Percentiles rank a stretch among this genome's conserved stretches.
Conservation (phyloP, 1,140 invertebrate species). For the Sycophila sp. region DNA sequence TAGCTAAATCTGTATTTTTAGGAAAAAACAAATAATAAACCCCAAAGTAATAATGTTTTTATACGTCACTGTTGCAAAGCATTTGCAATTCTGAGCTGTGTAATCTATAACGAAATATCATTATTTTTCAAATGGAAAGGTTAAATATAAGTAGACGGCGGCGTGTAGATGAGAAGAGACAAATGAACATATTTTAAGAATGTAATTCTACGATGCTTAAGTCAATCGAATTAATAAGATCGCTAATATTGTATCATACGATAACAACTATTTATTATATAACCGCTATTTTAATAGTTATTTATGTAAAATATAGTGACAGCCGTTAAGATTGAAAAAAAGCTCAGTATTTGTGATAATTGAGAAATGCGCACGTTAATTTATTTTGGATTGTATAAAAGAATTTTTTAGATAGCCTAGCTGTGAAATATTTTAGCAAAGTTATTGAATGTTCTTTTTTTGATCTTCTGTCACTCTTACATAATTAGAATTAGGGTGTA, state of each 20-base stretch:
- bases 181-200: background rate
- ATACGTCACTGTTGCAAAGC: constrained; percentile 1
- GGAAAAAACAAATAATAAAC: too few relatives aligned
- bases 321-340: constrained; percentile 9
- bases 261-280: constrained; percentile 42
- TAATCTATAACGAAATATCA: background rate
- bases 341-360: constrained; percentile 30
- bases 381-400: constrained; percentile 18
- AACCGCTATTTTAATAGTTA: constrained; percentile 44
- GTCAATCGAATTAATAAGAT: background rate
- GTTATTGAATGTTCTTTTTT: constrained; percentile 14
- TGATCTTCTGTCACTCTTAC: background rate
- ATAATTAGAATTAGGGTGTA: background rate
- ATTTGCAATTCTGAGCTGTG: background rate
- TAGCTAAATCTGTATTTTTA: too few relatives aligned
- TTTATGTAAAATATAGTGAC: constrained; percentile 41
- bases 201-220: background rate
- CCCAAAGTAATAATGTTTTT: background rate
- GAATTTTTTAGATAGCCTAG: constrained; percentile 39
- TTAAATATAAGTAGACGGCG: too few relatives aligned
- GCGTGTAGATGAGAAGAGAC: background rate
- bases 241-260: constrained; percentile 6
- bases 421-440: constrained; percentile 1
- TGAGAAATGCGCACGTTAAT: background rate
- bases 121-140: background rate